A percentile compares a stretch with the other conserved stretches of the same genome.
These are phyloP conservation scores for Pelodytes ibericus DNA, from an alignment of 2,797 vertebrate genomes.

Conservation along the genomic window DNA sequence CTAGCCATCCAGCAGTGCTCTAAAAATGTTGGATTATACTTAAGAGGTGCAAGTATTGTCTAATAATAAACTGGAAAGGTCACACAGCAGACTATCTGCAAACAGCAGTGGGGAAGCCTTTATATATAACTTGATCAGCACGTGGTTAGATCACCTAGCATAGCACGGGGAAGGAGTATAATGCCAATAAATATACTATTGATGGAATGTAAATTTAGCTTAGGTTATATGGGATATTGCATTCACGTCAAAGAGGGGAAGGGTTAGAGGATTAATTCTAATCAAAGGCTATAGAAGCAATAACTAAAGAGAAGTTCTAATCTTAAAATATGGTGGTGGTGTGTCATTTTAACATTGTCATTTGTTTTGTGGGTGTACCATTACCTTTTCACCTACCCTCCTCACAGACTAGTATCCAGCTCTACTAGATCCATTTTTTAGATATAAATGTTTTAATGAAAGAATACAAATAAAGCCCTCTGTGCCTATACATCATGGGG, in stretches of 20 bases:
- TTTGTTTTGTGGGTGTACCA: too few species aligned
- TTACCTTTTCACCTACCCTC: too few species aligned
- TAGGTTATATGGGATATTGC: neutral
- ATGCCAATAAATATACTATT: neutral
- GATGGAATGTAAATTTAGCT: neutral
- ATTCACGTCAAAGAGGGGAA: too few species aligned
- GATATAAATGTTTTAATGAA: too few species aligned
- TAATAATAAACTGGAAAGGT: constrained; percentile 54
- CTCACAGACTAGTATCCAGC: too few species aligned
- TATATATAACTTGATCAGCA: constrained; percentile 35
- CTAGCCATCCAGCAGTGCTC: neutral
- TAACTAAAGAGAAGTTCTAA: neutral
- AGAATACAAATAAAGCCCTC: too few species aligned
- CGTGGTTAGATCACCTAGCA: constrained; percentile 18
- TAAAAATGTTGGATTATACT: neutral
- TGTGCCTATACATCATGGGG: too few species aligned
- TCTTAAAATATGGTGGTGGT: too few species aligned
- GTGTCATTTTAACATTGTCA: too few species aligned
- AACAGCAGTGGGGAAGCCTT: constrained; percentile 19
- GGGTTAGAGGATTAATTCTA: neutral
- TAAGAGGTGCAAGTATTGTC: neutral
- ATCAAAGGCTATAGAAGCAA: neutral
- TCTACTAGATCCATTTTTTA: too few species aligned
- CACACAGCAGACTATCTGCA: constrained; percentile 32
- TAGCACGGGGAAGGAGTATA: neutral